Conservation (phyloP, 2,113 vertebrate species). For the Elaphurus davidianus region DNA sequence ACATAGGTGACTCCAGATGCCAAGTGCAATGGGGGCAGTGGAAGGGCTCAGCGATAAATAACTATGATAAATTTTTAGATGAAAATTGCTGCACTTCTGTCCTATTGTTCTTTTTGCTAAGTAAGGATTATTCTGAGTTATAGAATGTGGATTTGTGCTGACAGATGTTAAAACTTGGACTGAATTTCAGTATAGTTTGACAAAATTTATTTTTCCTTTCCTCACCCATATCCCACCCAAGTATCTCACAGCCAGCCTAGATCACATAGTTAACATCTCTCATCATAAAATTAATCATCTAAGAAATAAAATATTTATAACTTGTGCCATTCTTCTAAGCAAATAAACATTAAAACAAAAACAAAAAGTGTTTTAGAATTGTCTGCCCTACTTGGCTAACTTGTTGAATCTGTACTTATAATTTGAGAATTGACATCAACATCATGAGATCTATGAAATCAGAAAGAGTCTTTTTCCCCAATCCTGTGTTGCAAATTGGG, state of each 20-base stretch:
- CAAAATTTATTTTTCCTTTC: not conserved
- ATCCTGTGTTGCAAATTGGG: not conserved
- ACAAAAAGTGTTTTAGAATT: not conserved
- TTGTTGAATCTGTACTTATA: not conserved
- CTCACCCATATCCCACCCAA: not conserved
- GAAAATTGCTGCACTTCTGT: conserved; percentile 37
- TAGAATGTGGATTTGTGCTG: conserved; percentile 45
- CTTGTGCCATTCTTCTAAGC: not conserved
- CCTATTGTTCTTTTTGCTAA: conserved; percentile 56
- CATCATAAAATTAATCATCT: not conserved
- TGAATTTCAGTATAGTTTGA: not conserved
- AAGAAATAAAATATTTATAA: not conserved
- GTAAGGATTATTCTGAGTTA: conserved; percentile 63
- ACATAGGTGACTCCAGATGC: not conserved
- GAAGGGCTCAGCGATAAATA: conserved; percentile 10
- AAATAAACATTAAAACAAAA: not conserved
- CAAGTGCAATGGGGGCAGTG: not conserved
- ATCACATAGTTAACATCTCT: not conserved
- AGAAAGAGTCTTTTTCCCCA: not conserved
- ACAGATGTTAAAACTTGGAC: conserved; percentile 31
- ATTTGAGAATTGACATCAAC: not conserved
- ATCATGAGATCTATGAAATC: not conserved
- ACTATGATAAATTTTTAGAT: conserved; percentile 8
- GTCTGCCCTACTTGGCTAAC: not conserved
- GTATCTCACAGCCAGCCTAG: not conserved